Evolutionary conservation across 2,888 invertebrate species (phyloP), one percentile per base, ranked within the genome.

Genomic region (Tromatobia lineatoria): DNA sequence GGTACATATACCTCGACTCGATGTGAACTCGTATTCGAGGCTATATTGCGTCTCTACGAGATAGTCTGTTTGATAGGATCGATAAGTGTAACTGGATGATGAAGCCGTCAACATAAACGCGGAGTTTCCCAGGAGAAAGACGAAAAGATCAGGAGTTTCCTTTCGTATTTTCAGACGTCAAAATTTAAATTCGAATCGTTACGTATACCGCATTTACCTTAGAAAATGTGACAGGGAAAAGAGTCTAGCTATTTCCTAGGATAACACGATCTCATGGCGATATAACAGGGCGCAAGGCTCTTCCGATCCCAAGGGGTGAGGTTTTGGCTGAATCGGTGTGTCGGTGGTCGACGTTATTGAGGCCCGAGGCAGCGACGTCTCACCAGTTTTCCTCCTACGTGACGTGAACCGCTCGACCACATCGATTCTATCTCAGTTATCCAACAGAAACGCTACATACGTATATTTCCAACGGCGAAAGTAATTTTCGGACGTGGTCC

Each of bases 261-360:
- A 66, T 66, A 45, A 64, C 42, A 20, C 11, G 38, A 42, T 34
- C 29, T 59, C n/a, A 54, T 15, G 47, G 13, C 0, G n/a, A 10
- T 54, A 20, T 20, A 54, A 54, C 23, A 38, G 38, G 8, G 10
- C 8, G 57, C 10, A 8, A 23, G 54, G 11, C 3, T 54, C 47
- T 47, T n/a, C 47, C n/a, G n/a, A 18, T 61, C 10, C 38, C 29
- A n/a, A 38, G 18, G 38, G 61, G 2, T n/a, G 25, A 69, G 73
- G 59, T 59, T 82, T 67, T 45, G 77, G 47, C 11, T 67, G 29
- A 73, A 57, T 8, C 73, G 70, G 50, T 78, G 78, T 25, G 57
- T 69, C 52, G 82, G 38, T 57, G 59, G 59, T 82, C 73, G 82
- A 66, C 78, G 67, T 74, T 82, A 82, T 82, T 82, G 82, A 78